phyloP scores from a whole-genome alignment of 2,113 vertebrate genomes.

The Chitala chitala region DNA sequence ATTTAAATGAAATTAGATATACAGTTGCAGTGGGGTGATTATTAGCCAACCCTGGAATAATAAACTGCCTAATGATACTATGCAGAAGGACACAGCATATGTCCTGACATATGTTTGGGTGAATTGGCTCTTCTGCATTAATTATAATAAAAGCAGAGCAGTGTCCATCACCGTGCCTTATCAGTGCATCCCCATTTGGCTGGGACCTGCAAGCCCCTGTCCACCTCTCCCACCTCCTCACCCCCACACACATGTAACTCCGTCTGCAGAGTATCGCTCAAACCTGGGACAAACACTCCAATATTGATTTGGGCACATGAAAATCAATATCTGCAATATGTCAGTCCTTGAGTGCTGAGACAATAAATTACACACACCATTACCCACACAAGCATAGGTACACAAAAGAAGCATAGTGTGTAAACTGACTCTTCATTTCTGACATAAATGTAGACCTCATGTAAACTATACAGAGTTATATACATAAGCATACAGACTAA shows the following conservation, averaged over 20 bases:
- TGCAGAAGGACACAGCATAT: conserved; percentile 28
- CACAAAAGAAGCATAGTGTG: conserved; percentile 18
- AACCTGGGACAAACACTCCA: conserved; percentile 19
- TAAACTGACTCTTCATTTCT: conserved; percentile 24
- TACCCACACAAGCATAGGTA: conserved; percentile 33
- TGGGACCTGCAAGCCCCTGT: background rate
- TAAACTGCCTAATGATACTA: conserved; percentile 19
- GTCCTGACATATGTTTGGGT: conserved; percentile 38
- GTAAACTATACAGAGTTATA: conserved; percentile 17
- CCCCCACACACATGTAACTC: background rate
- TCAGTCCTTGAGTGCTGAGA: conserved; percentile 47
- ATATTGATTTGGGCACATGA: conserved; percentile 44
- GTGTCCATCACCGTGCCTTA: conserved; percentile 30
- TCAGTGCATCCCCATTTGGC: conserved; percentile 23
- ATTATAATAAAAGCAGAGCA: conserved; percentile 30
- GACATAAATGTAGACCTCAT: conserved; percentile 25
- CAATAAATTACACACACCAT: conserved; percentile 42
- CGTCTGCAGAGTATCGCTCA: background rate
- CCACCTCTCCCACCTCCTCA: background rate
- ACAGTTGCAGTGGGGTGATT: conserved; percentile 23
- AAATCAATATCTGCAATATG: conserved; percentile 64
- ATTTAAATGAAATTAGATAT: conserved; percentile 5
- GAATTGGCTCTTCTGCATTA: conserved; percentile 5
- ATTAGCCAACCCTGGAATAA: conserved; percentile 31
- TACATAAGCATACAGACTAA: background rate